phyloP scores from a whole-genome alignment of 2,797 vertebrate genomes.

The Eulemur coronatus region DNA sequence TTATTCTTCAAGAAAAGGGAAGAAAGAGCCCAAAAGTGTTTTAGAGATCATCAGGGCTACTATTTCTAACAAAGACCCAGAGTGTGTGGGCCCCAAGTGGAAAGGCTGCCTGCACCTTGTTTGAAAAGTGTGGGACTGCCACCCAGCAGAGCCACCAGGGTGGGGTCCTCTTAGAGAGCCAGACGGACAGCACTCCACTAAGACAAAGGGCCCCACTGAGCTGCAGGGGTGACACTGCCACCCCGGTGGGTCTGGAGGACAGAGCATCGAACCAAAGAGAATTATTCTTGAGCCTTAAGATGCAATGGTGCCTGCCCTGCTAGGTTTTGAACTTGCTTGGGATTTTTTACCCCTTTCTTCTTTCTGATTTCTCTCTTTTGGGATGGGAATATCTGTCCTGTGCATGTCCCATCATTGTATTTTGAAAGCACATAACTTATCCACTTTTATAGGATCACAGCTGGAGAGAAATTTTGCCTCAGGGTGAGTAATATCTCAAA shows the following conservation, averaged over 20 bases:
- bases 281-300: background rate
- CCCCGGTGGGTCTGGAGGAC: background rate
- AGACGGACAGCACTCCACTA: background rate
- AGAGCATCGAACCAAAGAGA: background rate
- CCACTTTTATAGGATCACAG: background rate
- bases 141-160: background rate
- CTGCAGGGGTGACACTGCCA: no score
- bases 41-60: background rate
- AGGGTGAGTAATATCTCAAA: background rate
- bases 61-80: background rate
- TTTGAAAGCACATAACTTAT: background rate
- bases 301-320: background rate
- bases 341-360: background rate
- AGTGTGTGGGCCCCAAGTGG: accelerated
- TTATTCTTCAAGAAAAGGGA: background rate
- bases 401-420: background rate
- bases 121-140: background rate
- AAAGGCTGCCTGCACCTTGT: background rate
- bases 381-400: background rate
- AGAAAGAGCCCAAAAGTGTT: background rate
- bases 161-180: background rate
- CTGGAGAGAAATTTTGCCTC: background rate
- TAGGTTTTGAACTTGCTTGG: background rate
- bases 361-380: background rate
- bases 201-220: background rate